Percentiles rank a stretch among this genome's conserved stretches.
These are phyloP conservation scores for Myotis davidii DNA, from an alignment of 2,113 vertebrate genomes.

Conservation along the genomic window DNA sequence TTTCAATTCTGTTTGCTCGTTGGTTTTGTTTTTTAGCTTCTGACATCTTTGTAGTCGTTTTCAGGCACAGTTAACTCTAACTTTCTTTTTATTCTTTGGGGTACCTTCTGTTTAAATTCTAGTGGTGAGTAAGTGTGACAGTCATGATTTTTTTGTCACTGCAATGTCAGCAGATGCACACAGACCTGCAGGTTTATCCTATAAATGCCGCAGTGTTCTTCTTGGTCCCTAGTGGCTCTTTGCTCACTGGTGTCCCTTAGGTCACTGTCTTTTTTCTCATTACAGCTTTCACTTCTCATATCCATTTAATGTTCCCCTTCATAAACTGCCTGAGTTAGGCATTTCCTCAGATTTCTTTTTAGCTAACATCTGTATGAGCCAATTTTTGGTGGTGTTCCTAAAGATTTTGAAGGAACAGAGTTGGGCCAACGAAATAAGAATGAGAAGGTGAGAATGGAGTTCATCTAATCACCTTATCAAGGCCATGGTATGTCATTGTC, in stretches of 20 bases:
- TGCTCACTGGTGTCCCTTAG: too few relatives aligned
- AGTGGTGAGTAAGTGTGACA: not conserved
- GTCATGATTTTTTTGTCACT: not conserved
- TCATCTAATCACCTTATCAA: not conserved
- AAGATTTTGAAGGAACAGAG: not conserved
- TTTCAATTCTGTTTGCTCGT: not conserved
- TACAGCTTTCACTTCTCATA: not conserved
- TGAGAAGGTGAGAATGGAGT: not conserved
- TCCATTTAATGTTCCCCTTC: not conserved
- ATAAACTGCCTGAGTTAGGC: not conserved
- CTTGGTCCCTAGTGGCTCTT: too few relatives aligned
- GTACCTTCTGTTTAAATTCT: not conserved
- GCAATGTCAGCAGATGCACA: not conserved
- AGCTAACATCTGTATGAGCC: not conserved
- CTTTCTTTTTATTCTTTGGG: not conserved
- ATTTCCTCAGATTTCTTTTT: not conserved
- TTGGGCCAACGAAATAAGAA: not conserved
- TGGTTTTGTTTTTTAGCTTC: not conserved
- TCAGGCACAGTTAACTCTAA: not conserved
- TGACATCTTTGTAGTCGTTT: not conserved
- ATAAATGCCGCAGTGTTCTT: too few relatives aligned
- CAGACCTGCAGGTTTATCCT: not conserved
- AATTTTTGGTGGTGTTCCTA: not conserved
- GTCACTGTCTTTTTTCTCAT: not conserved
- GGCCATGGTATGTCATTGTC: too few relatives aligned